Base-by-base conservation (phyloP, 2,888 invertebrate species). In the Pristionchus entomophagus region DNA sequence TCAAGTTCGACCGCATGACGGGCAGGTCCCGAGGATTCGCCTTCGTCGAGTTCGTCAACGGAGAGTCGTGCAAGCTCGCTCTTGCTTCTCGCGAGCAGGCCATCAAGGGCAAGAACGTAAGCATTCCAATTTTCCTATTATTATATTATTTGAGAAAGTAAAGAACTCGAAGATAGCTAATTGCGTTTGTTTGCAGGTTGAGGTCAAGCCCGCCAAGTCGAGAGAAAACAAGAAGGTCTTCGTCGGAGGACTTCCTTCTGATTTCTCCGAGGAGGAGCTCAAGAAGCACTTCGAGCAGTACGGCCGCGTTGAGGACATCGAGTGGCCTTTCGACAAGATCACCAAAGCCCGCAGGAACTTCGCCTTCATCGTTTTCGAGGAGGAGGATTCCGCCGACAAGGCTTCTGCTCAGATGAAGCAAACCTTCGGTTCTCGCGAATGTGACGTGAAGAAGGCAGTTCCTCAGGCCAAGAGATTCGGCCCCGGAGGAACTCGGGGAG, bases 161-260 rank as follows among this genome's bases (percentile, higher is more conserved):
- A 26, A 85, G 80, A 19, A 17, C 22, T 65, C 5, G 12, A 6
- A 22, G 51, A 84, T 59, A 26, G 73, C 86, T 29, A 6, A 56
- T 0, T 38, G 35, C 38, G 32, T 19, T 56, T 87, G 1, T 49
- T 35, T 82, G 53, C 82, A 91, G 88, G 91, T 92, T 49, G 93
- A 93, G 86, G 92, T 93, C 45, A 93, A 93, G 88, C 93, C 92
- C 56, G 93, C 93, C 51, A 93, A 93, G 86, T 92, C 92, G 6
- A 91, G 93, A 49, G 93, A 93, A 87, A 94, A 93, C 89, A 93
- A 94, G 92, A 93, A 93, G 88, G 92, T 93, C 51, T 93, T 93
- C 88, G 92, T 93, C 80, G 94, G 94, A 49, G 94, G 94, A 29
- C 89, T 93, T 35, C 93, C 93, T 45, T 90, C 91, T 29, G 94